Evolutionary conservation across 2,797 vertebrate species (phyloP).

Genomic region (Peromyscus melanophrys): DNA sequence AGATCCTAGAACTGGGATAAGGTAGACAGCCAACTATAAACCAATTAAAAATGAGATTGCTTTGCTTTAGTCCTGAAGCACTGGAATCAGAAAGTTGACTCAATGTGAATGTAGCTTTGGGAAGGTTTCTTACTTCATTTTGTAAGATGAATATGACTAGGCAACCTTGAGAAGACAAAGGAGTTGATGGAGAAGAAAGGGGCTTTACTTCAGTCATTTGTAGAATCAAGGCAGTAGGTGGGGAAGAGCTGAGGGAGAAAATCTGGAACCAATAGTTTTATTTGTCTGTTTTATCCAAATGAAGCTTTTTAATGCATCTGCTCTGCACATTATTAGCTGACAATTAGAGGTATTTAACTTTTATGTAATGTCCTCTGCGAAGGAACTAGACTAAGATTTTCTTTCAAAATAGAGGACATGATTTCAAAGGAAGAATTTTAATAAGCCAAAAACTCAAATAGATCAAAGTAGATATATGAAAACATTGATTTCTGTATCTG

Average conservation of each 20-base stretch:
- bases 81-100: slow-evolving; percentile 76
- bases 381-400: slow-evolving; percentile 56
- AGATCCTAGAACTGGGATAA: slow-evolving; percentile 78
- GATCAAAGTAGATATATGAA: slow-evolving; percentile 2
- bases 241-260: slow-evolving; percentile 40
- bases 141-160: slow-evolving; percentile 77
- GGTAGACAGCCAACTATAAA: slow-evolving; percentile 81
- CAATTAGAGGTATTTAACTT: slow-evolving; percentile 70
- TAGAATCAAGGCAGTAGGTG: neutral
- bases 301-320: slow-evolving; percentile 52
- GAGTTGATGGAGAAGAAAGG: slow-evolving; percentile 57
- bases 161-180: slow-evolving; percentile 78
- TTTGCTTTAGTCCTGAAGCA: slow-evolving; percentile 74
- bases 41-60: slow-evolving; percentile 81
- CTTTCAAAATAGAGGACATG: slow-evolving; percentile 46
- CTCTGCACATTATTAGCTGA: slow-evolving; percentile 51
- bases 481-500: slow-evolving; percentile 23
- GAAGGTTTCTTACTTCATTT: slow-evolving; percentile 81
- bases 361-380: neutral
- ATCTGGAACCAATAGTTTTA: slow-evolving; percentile 68
- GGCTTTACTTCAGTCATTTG: slow-evolving; percentile 74
- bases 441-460: slow-evolving; percentile 38
- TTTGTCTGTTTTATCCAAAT: slow-evolving; percentile 71
- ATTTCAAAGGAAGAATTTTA: slow-evolving; percentile 52
- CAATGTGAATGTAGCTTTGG: slow-evolving; percentile 80